Evolutionary conservation across 2,888 invertebrate species (phyloP), one percentile per base, ranked within the genome.

Genomic region (Drosophila kanekoi): DNA sequence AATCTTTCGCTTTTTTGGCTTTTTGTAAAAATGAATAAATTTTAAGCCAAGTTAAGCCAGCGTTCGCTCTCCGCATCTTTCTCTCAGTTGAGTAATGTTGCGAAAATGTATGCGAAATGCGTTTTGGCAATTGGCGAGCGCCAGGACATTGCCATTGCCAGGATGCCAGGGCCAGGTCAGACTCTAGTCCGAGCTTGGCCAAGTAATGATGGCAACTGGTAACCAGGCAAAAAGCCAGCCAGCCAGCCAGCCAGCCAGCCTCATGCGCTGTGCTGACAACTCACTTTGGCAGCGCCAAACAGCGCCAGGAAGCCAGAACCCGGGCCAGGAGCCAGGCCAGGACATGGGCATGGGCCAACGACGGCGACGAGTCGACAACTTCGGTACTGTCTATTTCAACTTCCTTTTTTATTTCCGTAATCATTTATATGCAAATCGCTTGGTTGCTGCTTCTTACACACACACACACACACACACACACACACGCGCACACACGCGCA

Each of bases 371-470:
- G 40, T 77, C 63, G 53, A 77, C 59, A 72, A 72, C 69, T 72
- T 67, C 64, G 56, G 56, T 64, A 71, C 68, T 71, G 81, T 84
- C 83, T 88, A 89, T 81, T 86, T 80, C 82, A 75, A 87, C 87
- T 86, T 86, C 86, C 87, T 87, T 77, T 87, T 88, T 89, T 86
- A 89, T 85, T 89, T 86, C 86, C 87, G 87, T 87, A 81, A 87
- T 86, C 89, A 86, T 86, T 86, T 89, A 86, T 86, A 86, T 86
- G 86, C 86, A 86, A 86, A 86, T 86, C 86, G 87, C 72, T 80
- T 66, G 87, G 68, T 66, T 75, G 73, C 64, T 66, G 71, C 64
- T 61, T 37, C 57, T 66, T 38, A 53, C 45, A 62, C 54, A 57
- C 43, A 61, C 43, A 32, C 57, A 64, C 64, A 65, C 43, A 48